A percentile compares a stretch with the other conserved stretches of the same genome.
phyloP scores from a whole-genome alignment of 2,113 vertebrate species.

The Labeo rohita region DNA sequence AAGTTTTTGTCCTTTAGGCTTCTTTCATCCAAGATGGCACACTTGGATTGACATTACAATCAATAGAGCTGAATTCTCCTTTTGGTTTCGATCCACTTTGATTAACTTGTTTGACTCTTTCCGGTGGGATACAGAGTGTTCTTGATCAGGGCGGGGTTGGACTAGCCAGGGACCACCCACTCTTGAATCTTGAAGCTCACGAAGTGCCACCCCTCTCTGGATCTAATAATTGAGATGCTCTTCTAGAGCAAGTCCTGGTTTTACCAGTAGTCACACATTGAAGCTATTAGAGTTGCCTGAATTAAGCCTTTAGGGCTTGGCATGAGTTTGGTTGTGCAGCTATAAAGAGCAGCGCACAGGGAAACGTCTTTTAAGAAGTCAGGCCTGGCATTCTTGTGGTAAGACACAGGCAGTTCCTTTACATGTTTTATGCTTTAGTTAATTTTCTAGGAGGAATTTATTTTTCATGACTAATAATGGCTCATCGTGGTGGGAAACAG shows the following conservation, averaged over 20 bases:
- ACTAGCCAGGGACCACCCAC: constrained; percentile 25
- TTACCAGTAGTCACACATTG: constrained; percentile 78
- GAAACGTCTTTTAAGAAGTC: constrained; percentile 71
- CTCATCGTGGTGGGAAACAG: constrained; percentile 65
- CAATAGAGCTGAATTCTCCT: constrained; percentile 26
- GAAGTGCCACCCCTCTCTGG: constrained; percentile 42
- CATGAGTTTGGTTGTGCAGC: constrained; percentile 62
- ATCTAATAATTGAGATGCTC: constrained; percentile 34
- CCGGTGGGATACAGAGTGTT: background rate
- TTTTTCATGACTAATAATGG: constrained; percentile 70
- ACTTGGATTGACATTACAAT: constrained; percentile 1
- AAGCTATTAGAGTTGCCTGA: constrained; percentile 75
- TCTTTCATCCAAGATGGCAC: constrained; percentile 23
- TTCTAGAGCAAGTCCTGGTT: constrained; percentile 64
- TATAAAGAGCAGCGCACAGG: constrained; percentile 65
- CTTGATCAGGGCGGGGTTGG: background rate
- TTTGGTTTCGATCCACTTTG: background rate
- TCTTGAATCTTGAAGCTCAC: constrained; percentile 12
- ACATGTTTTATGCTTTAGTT: constrained; percentile 74
- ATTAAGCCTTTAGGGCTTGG: constrained; percentile 75
- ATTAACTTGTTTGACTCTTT: background rate
- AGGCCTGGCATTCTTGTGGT: constrained; percentile 74
- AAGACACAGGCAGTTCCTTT: constrained; percentile 75
- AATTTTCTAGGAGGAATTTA: constrained; percentile 73
- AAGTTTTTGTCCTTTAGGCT: background rate